A percentile compares a stretch with the other conserved stretches of the same genome.
Conservation (phyloP, 2,888 invertebrate genomes). For the Congeria kusceri region DNA sequence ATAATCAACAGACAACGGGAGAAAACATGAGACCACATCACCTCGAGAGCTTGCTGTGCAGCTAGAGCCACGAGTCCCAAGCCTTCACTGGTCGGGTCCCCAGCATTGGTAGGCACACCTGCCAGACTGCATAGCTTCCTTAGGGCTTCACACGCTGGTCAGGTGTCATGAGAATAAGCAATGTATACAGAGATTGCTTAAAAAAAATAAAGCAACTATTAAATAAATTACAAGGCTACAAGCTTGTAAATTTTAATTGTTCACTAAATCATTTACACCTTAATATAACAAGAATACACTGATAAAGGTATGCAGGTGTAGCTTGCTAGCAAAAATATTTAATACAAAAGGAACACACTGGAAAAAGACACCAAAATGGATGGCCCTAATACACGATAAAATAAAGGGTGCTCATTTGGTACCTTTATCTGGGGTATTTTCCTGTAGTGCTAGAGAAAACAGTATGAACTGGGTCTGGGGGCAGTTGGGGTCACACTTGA, state of each 20-base stretch:
- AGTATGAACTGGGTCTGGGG: slow-evolving; percentile 78
- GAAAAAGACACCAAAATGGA: no score
- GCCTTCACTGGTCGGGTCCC: slow-evolving; percentile 30
- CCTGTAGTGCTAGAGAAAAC: slow-evolving; percentile 76
- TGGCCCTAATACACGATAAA: no score
- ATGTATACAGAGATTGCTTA: not conserved
- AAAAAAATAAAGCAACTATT: no score
- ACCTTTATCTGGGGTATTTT: slow-evolving; percentile 74
- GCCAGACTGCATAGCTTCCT: slow-evolving; percentile 68
- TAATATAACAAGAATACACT: no score
- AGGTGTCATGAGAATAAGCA: not conserved
- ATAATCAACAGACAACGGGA: no score
- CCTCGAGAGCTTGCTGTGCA: slow-evolving; percentile 82
- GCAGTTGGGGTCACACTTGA: slow-evolving; percentile 74
- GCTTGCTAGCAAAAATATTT: no score
- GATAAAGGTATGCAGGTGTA: no score
- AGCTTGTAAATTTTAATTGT: no score
- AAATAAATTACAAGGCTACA: no score
- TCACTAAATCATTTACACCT: no score
- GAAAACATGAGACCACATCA: slow-evolving; percentile 24
- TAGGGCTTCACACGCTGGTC: slow-evolving; percentile 49
- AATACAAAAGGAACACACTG: no score
- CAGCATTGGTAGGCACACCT: not conserved
- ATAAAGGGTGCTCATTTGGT: not conserved
- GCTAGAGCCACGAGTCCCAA: slow-evolving; percentile 78